Base-by-base conservation (phyloP, 1,140 invertebrate species). In the Lanistes nyassanus region DNA sequence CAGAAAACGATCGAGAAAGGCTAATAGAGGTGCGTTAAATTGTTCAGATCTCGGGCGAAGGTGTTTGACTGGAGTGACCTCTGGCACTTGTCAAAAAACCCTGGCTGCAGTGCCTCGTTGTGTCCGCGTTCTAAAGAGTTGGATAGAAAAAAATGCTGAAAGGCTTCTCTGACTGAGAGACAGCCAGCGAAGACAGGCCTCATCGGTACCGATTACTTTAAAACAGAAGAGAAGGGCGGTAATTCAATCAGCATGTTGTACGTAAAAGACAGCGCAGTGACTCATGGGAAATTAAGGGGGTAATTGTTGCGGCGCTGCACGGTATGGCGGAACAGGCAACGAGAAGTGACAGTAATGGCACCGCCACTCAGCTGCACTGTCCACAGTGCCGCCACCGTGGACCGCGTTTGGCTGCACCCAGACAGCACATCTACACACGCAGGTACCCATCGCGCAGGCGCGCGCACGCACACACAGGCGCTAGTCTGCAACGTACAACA, bases 161-260 rank as follows among this genome's bases (percentile, higher is more conserved):
- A 1, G 56, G 56, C n/a, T n/a, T 23, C 1, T 9, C 23, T 31
- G n/a, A 9, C 29, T 23, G 23, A 9, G n/a, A 21, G 37, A 39
- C 42, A 0, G 29, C 21, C 65, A 42, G n/a, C 65, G 36, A 36
- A 7, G 21, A 42, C 16, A 16, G 3, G 34, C 65, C 42, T 29
- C 19, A 26, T 21, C n/a, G 16, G 9, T 47, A 34, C 5, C 67
- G 47, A 39, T 6, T 23, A n/a, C n/a, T n/a, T 37, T n/a, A 62
- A 34, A 55, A 31, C 19, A 60, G 36, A 72, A 56, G 70, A 60
- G 29, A 58, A 34, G 29, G 70, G 70, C 53, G 42, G 9, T 72
- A 56, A 72, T 58, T 37, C 70, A 72, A 72, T 72, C 60, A 72
- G 70, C 70, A 72, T 72, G 70, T 72, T 72, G 70, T 72, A 72